Evolutionary conservation across 2,888 invertebrate species (phyloP), one percentile per base, ranked within the genome.

Genomic region (Sabellastarte sp.): DNA sequence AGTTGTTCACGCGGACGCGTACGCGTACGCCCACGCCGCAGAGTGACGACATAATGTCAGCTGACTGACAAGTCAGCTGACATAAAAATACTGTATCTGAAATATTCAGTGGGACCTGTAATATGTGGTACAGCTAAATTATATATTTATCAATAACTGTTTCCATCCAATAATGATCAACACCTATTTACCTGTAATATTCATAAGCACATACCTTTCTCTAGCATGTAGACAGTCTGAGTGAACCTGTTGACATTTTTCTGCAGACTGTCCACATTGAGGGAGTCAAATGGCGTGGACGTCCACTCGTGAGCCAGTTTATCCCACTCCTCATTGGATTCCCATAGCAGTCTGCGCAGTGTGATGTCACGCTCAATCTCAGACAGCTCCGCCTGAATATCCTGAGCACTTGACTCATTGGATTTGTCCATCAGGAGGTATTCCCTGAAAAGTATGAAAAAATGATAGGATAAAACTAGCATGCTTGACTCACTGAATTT

Each of bases 151-250:
- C n/a, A n/a, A n/a, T n/a, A n/a, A n/a, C n/a, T n/a, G n/a, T n/a
- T n/a, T n/a, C n/a, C n/a, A n/a, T n/a, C n/a, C n/a, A n/a, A n/a
- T n/a, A n/a, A n/a, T n/a, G n/a, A n/a, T n/a, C n/a, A n/a, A n/a
- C n/a, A n/a, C n/a, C n/a, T n/a, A n/a, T n/a, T n/a, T n/a, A n/a
- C n/a, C n/a, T n/a, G n/a, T n/a, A n/a, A n/a, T n/a, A n/a, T n/a
- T n/a, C n/a, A 32, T 10, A 3, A 15, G 2, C n/a, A 55, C 60
- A 66, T 50, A 81, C 83, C 82, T 78, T 84, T 84, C 67, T 84
- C 83, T 52, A 84, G 73, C 80, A 83, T 80, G 69, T 79, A 83
- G n/a, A 83, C 77, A n/a, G 83, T 84, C 70, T 84, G 84, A 32
- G 80, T 82, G 68, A 83, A 81, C 62, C 80, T 74, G 69, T 79